Percentiles rank a stretch among this genome's conserved stretches.
Evolutionary conservation across 1,140 invertebrate species (phyloP).

Genomic region (Zaprionus davidi): DNA sequence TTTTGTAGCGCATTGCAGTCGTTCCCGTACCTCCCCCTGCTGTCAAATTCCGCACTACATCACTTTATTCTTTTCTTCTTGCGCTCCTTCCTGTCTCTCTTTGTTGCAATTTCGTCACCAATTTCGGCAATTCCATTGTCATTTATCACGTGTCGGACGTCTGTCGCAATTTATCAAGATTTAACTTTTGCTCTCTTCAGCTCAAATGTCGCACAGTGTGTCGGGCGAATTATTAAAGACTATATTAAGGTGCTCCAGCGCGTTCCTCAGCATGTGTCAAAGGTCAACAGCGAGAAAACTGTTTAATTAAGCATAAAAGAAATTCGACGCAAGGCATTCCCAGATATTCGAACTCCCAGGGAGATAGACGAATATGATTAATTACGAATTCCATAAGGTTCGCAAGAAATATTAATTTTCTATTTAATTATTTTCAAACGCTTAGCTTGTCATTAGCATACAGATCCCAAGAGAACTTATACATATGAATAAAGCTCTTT

Average conservation of each 20-base stretch:
- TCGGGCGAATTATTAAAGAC: conserved; percentile 45
- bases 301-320: neutral
- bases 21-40: neutral
- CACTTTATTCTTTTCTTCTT: neutral
- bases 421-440: neutral
- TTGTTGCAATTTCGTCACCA: conserved; percentile 47
- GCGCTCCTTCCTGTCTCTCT: neutral
- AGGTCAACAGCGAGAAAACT: neutral
- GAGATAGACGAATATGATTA: neutral
- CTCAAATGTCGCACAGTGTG: conserved; percentile 53
- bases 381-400: neutral
- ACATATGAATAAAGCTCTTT: neutral
- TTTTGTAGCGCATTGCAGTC: conserved; percentile 28
- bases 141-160: conserved; percentile 71
- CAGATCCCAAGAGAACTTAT: neutral
- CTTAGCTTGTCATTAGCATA: neutral
- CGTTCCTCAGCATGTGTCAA: neutral
- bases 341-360: neutral
- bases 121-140: conserved; percentile 74
- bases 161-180: conserved; percentile 75
- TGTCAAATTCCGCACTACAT: neutral
- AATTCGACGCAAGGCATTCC: neutral
- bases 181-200: conserved; percentile 62
- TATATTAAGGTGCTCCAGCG: conserved; percentile 17
- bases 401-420: neutral